Base-by-base conservation (phyloP, 2,888 invertebrate species). In the Petrolisthes cinctipes region DNA sequence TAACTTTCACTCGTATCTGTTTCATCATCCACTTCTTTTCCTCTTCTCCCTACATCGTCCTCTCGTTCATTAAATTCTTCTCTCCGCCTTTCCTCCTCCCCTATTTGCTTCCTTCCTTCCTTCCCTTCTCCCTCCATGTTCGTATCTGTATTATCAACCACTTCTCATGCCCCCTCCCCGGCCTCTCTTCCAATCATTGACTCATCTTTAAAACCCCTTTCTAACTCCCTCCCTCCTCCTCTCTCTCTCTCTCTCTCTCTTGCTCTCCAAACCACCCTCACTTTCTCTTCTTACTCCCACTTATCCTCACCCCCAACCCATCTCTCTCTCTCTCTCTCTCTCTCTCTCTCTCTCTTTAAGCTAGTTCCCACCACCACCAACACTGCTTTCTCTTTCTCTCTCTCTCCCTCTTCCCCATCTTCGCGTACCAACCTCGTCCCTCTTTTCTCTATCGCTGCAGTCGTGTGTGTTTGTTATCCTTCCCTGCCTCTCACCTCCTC, bases 401-500 rank as follows among this genome's bases (percentile, higher is more conserved):
- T n/a, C 53, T 37, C 51, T 78, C n/a, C 53, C 78, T 51, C 78
- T 78, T 6, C 78, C 53, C 53, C 78, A 5, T 20, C 53, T 9
- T 51, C 20, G 5, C 78, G 6, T 7, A 17, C 78, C 7, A 73
- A 37, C 78, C 6, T 14, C n/a, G 6, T 78, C 51, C 20, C n/a
- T 37, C 53, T 14, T 78, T 20, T 53, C 11, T 23, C n/a, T n/a
- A n/a, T n/a, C n/a, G n/a, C n/a, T n/a, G n/a, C n/a, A n/a, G n/a
- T n/a, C n/a, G n/a, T n/a, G n/a, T n/a, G n/a, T n/a, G n/a, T n/a
- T n/a, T n/a, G n/a, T n/a, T n/a, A n/a, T 53, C 20, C 53, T 53
- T 78, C 51, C n/a, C 6, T 78, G 14, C 53, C n/a, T 81, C 81
- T 81, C 81, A n/a, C 81, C 37, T 23, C 23, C 56, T 81, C 61